Conservation (phyloP, 2,888 invertebrate genomes). For the Eupithecia pulchellata region DNA sequence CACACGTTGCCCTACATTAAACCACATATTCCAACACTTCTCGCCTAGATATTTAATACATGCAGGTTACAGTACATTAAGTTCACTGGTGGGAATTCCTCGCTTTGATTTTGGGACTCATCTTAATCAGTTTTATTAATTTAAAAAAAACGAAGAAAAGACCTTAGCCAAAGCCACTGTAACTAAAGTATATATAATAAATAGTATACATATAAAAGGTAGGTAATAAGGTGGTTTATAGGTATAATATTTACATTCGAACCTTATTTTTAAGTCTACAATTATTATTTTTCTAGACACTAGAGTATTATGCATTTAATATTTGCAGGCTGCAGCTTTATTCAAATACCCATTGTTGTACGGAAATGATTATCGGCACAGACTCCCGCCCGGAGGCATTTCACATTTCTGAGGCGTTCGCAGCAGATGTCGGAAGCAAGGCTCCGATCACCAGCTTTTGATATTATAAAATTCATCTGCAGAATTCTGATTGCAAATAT, state of each 20-base stretch:
- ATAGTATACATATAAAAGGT: too few relatives aligned
- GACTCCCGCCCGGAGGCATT: neutral
- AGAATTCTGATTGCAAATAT: neutral
- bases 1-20: constrained; percentile 1
- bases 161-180: too few relatives aligned
- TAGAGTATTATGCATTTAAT: too few relatives aligned
- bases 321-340: too few relatives aligned
- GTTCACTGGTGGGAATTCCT: neutral
- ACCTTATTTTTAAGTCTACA: too few relatives aligned
- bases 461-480: neutral
- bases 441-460: neutral
- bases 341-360: neutral
- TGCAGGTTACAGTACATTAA: neutral
- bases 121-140: too few relatives aligned
- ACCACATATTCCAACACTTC: neutral
- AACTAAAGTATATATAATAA: too few relatives aligned
- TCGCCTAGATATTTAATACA: neutral
- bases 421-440: neutral
- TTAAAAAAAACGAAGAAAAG: too few relatives aligned
- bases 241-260: too few relatives aligned
- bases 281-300: too few relatives aligned
- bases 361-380: neutral
- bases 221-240: too few relatives aligned
- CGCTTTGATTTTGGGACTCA: neutral
- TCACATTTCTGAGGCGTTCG: neutral